Evolutionary conservation across 2,113 vertebrate genomes (phyloP), one percentile per base, ranked within the genome.

Genomic region (Tachysurus vachellii): DNA sequence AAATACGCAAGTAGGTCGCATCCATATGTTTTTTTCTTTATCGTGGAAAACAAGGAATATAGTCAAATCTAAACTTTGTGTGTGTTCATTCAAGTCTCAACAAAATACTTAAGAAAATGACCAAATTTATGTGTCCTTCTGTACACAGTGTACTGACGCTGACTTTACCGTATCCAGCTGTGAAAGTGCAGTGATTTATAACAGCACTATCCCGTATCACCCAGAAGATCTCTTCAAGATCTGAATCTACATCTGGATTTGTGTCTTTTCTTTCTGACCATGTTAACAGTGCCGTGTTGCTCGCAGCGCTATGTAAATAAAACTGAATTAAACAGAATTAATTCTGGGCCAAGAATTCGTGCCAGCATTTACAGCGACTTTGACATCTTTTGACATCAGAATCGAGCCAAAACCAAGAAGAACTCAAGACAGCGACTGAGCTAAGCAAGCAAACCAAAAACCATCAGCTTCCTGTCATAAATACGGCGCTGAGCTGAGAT

Each of bases 401-500:
- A 36, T 50, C 31, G 28, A 57, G 54, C 76, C 81, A 73, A 88
- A 28, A 82, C 57, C 75, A 50, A 66, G 82, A 82, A 8, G 82
- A 82, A 11, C 81, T 80, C 66, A 8, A 31, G 31, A 31, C 53
- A 50, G 47, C 47, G 66, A 70, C 66, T 31, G 14, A 8, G 28
- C 68, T 42, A 5, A 71, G 36, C 14, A 42, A 71, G 19, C 70
- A 42, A 71, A 17, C 28, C 36, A 71, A 71, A 71, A 16, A 50
- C 80, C 82, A 86, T 90, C 76, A 87, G 54, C 57, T 62, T 71
- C 14, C 66, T 77, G 84, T 59, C 57, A 83, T 57, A 61, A 88
- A 91, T 85, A 76, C 14, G 73, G 83, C 64, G 76, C 86, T 80
- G 80, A 89, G 87, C 83, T 84, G 56, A 42, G 57, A 54, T n/a